A percentile compares a stretch with the other conserved stretches of the same genome.
Evolutionary conservation across 2,113 vertebrate species (phyloP).

Genomic region (Halichoeres trimaculatus): DNA sequence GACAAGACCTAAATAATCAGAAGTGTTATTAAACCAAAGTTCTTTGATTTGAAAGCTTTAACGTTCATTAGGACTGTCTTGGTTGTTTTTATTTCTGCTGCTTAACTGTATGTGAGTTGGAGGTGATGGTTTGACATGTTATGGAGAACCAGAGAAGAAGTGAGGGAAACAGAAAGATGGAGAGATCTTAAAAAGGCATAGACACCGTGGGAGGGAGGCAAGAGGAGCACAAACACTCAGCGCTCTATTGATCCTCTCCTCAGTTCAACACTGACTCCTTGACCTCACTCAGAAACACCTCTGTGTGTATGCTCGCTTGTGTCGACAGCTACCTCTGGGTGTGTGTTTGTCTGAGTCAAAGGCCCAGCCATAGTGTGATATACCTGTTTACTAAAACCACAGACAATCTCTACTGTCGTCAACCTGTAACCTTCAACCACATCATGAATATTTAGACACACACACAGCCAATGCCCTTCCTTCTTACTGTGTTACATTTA

Average conservation of each 20-base stretch:
- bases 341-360: conserved; percentile 39
- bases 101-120: background rate
- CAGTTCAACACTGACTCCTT: conserved; percentile 70
- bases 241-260: conserved; percentile 74
- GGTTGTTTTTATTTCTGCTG: conserved; percentile 11
- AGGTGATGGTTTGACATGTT: conserved; percentile 1
- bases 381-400: conserved; percentile 66
- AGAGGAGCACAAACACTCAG: conserved; percentile 58
- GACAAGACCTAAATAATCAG: no score
- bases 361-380: conserved; percentile 25
- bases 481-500: conserved; percentile 29
- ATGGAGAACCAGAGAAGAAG: background rate
- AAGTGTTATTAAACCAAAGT: no score
- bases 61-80: background rate
- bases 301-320: conserved; percentile 2
- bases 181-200: conserved; percentile 42
- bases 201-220: conserved; percentile 56
- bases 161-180: conserved; percentile 18
- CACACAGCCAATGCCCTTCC: conserved; percentile 33
- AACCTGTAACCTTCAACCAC: conserved; percentile 63
- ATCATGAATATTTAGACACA: conserved; percentile 72
- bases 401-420: conserved; percentile 59
- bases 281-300: conserved; percentile 66
- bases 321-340: conserved; percentile 23
- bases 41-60: no score